A percentile compares a stretch with the other conserved stretches of the same genome.
Conservation (phyloP, 2,888 invertebrate genomes). For the Diarsia rubi region DNA sequence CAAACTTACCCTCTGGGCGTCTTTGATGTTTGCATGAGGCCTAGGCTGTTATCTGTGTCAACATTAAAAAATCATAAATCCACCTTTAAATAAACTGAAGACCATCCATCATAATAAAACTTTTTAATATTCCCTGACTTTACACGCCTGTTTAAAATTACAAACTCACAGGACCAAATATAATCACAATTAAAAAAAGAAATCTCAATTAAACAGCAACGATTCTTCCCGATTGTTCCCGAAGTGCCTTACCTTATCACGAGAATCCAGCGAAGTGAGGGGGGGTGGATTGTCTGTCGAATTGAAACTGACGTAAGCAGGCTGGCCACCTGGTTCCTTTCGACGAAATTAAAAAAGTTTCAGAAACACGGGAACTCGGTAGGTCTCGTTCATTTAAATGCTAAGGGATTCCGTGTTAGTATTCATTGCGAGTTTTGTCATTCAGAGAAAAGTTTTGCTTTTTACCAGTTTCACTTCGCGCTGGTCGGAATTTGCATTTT, state of each 20-base stretch:
- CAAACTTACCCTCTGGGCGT: background rate
- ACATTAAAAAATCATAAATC: background rate
- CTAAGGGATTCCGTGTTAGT: slow-evolving; percentile 86
- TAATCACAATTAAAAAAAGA: slow-evolving; percentile 68
- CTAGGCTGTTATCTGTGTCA: too few species aligned
- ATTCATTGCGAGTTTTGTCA: slow-evolving; percentile 88
- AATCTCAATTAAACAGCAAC: slow-evolving; percentile 80
- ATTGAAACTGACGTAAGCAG: slow-evolving; percentile 82
- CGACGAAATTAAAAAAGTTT: slow-evolving; percentile 90
- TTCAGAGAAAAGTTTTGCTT: slow-evolving; percentile 83
- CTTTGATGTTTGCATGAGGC: background rate
- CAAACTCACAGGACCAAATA: slow-evolving; percentile 31
- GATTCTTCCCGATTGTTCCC: slow-evolving; percentile 77
- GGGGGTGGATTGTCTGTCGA: slow-evolving; percentile 80
- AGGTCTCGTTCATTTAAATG: slow-evolving; percentile 88
- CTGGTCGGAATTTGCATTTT: slow-evolving; percentile 71
- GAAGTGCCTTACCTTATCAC: slow-evolving; percentile 76
- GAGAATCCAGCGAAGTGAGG: slow-evolving; percentile 67
- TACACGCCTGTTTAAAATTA: background rate
- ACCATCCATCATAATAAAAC: background rate
- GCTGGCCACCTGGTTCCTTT: slow-evolving; percentile 86
- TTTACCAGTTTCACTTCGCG: slow-evolving; percentile 75
- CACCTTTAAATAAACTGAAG: background rate
- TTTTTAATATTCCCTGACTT: background rate
- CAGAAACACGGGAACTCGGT: slow-evolving; percentile 81